Percentiles rank a stretch among this genome's conserved stretches.
These are phyloP conservation scores for Napeogenes sylphis DNA, from an alignment of 2,888 invertebrate species.

Conservation along the genomic window DNA sequence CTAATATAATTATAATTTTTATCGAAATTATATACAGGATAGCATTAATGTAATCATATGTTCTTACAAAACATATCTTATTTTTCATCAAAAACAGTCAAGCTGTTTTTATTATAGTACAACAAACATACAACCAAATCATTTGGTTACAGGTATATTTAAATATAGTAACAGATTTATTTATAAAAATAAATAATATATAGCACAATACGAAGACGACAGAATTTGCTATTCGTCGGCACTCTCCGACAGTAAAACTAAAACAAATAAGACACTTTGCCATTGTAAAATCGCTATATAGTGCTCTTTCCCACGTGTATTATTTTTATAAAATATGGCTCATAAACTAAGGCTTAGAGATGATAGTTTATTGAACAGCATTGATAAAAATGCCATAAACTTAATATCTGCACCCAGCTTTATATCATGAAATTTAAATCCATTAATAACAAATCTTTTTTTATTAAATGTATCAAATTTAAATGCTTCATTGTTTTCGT, in stretches of 20 bases:
- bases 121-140: too few relatives aligned
- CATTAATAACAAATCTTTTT: too few relatives aligned
- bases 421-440: conserved; percentile 35
- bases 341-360: conserved; percentile 67
- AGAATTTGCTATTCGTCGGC: conserved; percentile 21
- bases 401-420: conserved; percentile 59
- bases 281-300: conserved; percentile 44
- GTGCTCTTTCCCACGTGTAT: conserved; percentile 47
- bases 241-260: conserved; percentile 21
- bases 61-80: too few relatives aligned
- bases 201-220: conserved; percentile 16
- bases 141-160: too few relatives aligned
- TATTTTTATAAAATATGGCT: conserved; percentile 66
- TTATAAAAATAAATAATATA: conserved; percentile 16
- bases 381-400: conserved; percentile 57
- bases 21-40: too few relatives aligned
- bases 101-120: too few relatives aligned
- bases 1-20: too few relatives aligned
- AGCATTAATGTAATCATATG: too few relatives aligned
- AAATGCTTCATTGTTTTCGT: too few relatives aligned
- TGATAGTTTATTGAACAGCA: conserved; percentile 59
- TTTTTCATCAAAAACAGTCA: too few relatives aligned
- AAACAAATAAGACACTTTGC: conserved; percentile 24
- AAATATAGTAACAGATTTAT: not conserved
- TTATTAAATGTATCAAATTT: too few relatives aligned